Evolutionary conservation across 2,888 invertebrate species (phyloP).

Genomic region (Conchocele bisecta): DNA sequence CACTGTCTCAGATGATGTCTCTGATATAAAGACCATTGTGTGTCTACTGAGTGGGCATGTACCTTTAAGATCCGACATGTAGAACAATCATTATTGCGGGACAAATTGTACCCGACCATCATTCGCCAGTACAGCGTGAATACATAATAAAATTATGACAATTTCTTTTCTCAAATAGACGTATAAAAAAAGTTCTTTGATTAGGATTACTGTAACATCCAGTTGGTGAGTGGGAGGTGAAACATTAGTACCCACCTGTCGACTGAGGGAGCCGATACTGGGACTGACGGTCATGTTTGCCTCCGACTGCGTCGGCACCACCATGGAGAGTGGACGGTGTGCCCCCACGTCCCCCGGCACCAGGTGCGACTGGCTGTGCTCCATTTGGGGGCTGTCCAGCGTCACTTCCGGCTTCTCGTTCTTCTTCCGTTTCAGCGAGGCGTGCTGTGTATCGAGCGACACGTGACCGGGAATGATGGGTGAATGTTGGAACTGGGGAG

Average conservation of each 20-base stretch:
- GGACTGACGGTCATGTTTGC: conserved; percentile 78
- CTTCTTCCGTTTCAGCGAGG: conserved; percentile 84
- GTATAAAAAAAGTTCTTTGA: too few relatives aligned
- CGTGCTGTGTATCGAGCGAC: conserved; percentile 83
- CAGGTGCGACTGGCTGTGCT: conserved; percentile 81
- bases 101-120: too few relatives aligned
- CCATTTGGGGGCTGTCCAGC: conserved; percentile 84
- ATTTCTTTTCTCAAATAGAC: too few relatives aligned
- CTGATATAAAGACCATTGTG: too few relatives aligned
- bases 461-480: conserved; percentile 30
- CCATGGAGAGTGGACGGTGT: conserved; percentile 82
- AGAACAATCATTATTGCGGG: too few relatives aligned
- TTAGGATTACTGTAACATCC: too few relatives aligned
- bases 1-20: too few relatives aligned
- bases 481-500: conserved; percentile 54
- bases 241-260: conserved; percentile 71
- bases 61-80: too few relatives aligned
- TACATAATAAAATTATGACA: too few relatives aligned
- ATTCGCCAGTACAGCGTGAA: too few relatives aligned
- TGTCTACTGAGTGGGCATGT: too few relatives aligned
- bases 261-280: conserved; percentile 77
- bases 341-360: conserved; percentile 82
- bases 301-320: conserved; percentile 81
- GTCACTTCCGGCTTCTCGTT: conserved; percentile 64
- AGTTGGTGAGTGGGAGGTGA: too few relatives aligned